A percentile compares a stretch with the other conserved stretches of the same genome.
phyloP scores from a whole-genome alignment of 2,888 invertebrate species.

The Brenthis ino region DNA sequence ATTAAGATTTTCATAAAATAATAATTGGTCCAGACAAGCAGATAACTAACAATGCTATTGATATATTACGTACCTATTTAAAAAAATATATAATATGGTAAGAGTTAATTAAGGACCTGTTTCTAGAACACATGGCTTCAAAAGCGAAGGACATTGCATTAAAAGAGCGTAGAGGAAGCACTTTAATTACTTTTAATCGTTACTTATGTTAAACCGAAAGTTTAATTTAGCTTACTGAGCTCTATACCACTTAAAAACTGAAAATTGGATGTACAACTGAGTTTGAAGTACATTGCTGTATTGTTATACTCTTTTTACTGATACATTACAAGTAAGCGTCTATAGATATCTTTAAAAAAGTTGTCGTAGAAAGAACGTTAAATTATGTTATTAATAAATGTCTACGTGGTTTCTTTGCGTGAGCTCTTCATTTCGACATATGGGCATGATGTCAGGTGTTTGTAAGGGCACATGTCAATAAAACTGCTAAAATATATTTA shows the following conservation, averaged over 20 bases:
- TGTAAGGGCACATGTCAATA: conserved; percentile 62
- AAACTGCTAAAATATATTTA: not conserved
- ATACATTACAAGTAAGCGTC: not conserved
- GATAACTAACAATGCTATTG: no score
- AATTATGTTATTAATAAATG: conserved; percentile 8
- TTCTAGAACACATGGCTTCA: conserved; percentile 58
- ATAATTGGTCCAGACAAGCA: no score
- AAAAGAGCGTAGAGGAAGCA: conserved; percentile 59
- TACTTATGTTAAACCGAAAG: conserved; percentile 38
- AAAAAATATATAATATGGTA: conserved; percentile 29
- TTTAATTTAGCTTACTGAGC: conserved; percentile 1
- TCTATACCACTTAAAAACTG: not conserved
- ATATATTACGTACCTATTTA: conserved; percentile 3
- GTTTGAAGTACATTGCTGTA: not conserved
- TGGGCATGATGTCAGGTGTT: conserved; percentile 77
- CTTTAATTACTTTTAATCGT: conserved; percentile 64
- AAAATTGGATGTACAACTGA: not conserved
- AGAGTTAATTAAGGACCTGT: conserved; percentile 36
- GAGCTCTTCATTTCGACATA: conserved; percentile 60
- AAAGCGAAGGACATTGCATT: conserved; percentile 54
- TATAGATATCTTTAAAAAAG: conserved; percentile 7
- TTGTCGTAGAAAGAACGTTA: not conserved
- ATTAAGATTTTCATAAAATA: no score
- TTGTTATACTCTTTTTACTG: not conserved
- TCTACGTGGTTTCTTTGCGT: conserved; percentile 56